These are phyloP conservation scores for Amblyopsis rosae DNA, from an alignment of 2,113 vertebrate genomes.

Conservation along the genomic window DNA sequence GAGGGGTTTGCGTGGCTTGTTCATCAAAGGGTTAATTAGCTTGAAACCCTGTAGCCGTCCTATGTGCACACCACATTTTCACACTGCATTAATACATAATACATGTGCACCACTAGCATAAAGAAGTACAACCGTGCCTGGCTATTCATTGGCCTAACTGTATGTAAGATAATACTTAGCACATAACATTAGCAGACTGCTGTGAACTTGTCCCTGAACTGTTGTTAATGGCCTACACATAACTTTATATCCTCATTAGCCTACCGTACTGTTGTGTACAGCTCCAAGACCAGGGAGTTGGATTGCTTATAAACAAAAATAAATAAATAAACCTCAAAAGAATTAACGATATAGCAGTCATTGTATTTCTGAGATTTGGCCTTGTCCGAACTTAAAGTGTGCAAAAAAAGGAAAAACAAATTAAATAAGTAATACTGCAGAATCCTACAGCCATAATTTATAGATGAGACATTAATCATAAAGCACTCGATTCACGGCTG, in stretches of 20 bases:
- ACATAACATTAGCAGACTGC: constrained; percentile 46
- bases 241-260: constrained; percentile 61
- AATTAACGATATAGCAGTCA: constrained; percentile 33
- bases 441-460: constrained; percentile 47
- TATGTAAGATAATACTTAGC: constrained; percentile 44
- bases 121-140: constrained; percentile 12
- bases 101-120: background rate
- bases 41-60: too few species aligned
- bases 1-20: too few species aligned
- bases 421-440: constrained; percentile 15
- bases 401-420: background rate
- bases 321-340: constrained; percentile 1
- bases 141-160: constrained; percentile 16
- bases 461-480: constrained; percentile 57
- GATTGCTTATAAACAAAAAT: constrained; percentile 41
- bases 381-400: constrained; percentile 25
- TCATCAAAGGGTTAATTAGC: too few species aligned
- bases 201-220: constrained; percentile 32
- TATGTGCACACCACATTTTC: background rate
- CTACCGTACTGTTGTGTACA: constrained; percentile 28
- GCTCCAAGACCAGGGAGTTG: constrained; percentile 19
- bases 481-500: constrained; percentile 36
- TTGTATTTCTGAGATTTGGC: constrained; percentile 42
- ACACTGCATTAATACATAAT: background rate
- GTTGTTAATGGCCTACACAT: constrained; percentile 58